Evolutionary conservation across 2,888 invertebrate species (phyloP).

Genomic region (Cerastoderma edule): DNA sequence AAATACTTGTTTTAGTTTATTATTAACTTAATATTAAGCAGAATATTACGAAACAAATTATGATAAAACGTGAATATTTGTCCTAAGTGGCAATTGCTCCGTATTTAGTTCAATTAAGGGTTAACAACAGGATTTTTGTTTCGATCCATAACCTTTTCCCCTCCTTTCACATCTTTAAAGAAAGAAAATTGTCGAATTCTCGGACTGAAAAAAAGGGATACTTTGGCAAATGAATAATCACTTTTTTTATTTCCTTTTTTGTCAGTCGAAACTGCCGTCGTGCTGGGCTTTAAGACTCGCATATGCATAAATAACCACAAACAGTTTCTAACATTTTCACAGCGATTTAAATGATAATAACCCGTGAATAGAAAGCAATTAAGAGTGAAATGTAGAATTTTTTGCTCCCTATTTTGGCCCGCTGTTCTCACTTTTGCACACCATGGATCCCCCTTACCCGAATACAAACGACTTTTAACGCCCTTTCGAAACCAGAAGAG

Average conservation of each 20-base stretch:
- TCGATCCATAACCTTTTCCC: no score
- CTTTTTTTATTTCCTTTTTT: constrained; percentile 16
- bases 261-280: constrained; percentile 10
- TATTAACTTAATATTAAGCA: no score
- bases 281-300: constrained; percentile 2
- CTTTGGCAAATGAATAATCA: constrained; percentile 11
- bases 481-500: no score
- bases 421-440: constrained; percentile 2
- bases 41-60: no score
- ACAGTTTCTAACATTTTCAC: constrained; percentile 53
- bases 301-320: constrained; percentile 54
- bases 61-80: no score
- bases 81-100: no score
- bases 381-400: constrained; percentile 24
- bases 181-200: no score
- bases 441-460: background rate
- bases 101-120: no score
- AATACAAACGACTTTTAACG: no score
- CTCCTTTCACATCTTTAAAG: no score
- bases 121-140: background rate
- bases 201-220: background rate
- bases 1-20: no score
- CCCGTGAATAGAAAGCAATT: constrained; percentile 62
- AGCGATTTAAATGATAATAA: constrained; percentile 62
- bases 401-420: constrained; percentile 13